Base-by-base conservation (phyloP, 2,797 vertebrate species). In the Sebastes reedi region DNA sequence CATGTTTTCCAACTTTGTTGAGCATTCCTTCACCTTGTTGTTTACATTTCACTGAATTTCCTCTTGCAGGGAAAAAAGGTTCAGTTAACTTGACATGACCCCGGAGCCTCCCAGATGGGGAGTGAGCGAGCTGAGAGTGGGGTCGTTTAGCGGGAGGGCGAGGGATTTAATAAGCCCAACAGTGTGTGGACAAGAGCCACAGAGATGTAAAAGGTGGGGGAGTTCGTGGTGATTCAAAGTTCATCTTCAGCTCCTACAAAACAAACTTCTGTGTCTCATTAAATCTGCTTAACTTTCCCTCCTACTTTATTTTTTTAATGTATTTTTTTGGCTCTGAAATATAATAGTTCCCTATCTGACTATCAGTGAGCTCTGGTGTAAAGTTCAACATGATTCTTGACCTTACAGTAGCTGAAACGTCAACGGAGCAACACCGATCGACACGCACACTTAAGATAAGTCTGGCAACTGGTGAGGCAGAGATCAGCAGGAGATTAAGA, bases 61-160 rank as follows among this genome's bases (percentile, higher is more conserved):
- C 42, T 46, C 24, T 32, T 2, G 42, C 69, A 75, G 74, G 67
- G 24, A 77, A 39, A 70, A 86, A 79, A 71, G 18, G 4, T 52
- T 78, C 60, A 76, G 68, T 86, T 86, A 78, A 87, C 75, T 87
- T 78, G 72, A 62, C 9, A 8, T 83, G 80, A 88, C 84, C 85
- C 27, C 70, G 14, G 25, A 85, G 72, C 65, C 56, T 86, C 60
- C 75, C 81, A 84, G 58, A 87, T 59, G 60, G 74, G 36, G 56
- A 80, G 70, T 34, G 39, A 42, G 39, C 39, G 66, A 80, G 62
- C 67, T 22, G 56, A 79, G 73, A 83, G 77, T 29, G 66, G 67
- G 68, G 82, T 83, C 42, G 42, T 88, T 84, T 72, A 80, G 78
- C 25, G 66, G 61, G 75, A 87, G 76, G 46, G 8, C 22, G 16